phyloP scores from a whole-genome alignment of 2,888 invertebrate species.

The Lordiphosa andalusiaca region DNA sequence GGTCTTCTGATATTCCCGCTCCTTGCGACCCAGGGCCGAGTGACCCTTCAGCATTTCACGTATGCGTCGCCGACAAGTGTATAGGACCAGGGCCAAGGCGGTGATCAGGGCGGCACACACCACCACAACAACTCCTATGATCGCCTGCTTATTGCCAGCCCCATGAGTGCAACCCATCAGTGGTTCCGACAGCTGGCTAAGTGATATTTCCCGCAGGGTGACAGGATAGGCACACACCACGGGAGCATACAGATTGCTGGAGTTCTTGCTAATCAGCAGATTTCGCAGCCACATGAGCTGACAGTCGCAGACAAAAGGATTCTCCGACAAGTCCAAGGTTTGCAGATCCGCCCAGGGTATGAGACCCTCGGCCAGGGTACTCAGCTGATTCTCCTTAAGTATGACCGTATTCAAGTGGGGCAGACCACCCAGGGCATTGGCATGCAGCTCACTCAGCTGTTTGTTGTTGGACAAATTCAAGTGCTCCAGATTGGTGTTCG shows the following conservation, averaged over 20 bases:
- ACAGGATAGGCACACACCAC: slow-evolving; percentile 88
- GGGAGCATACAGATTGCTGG: slow-evolving; percentile 75
- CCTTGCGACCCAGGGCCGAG: slow-evolving; percentile 84
- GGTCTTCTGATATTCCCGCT: slow-evolving; percentile 94
- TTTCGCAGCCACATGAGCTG: slow-evolving; percentile 89
- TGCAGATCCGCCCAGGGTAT: slow-evolving; percentile 90
- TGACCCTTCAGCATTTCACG: slow-evolving; percentile 89
- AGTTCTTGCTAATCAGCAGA: slow-evolving; percentile 81
- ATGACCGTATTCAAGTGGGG: slow-evolving; percentile 89
- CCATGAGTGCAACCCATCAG: slow-evolving; percentile 91
- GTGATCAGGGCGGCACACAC: slow-evolving; percentile 87
- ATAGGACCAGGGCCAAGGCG: slow-evolving; percentile 87
- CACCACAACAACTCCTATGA: slow-evolving; percentile 88
- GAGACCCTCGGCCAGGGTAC: slow-evolving; percentile 88
- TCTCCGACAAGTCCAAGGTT: slow-evolving; percentile 89
- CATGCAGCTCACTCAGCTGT: slow-evolving; percentile 86
- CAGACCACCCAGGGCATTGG: slow-evolving; percentile 88
- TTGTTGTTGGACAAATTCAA: slow-evolving; percentile 89
- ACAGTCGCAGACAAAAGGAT: slow-evolving; percentile 91
- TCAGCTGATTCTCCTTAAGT: slow-evolving; percentile 89
- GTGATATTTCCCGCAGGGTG: slow-evolving; percentile 85
- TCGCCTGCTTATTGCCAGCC: slow-evolving; percentile 89
- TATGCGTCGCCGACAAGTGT: slow-evolving; percentile 89
- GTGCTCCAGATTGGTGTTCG: slow-evolving; percentile 90
- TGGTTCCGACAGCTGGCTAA: slow-evolving; percentile 86